phyloP scores from a whole-genome alignment of 2,888 invertebrate species.

The Cryptocheilus praepositus region DNA sequence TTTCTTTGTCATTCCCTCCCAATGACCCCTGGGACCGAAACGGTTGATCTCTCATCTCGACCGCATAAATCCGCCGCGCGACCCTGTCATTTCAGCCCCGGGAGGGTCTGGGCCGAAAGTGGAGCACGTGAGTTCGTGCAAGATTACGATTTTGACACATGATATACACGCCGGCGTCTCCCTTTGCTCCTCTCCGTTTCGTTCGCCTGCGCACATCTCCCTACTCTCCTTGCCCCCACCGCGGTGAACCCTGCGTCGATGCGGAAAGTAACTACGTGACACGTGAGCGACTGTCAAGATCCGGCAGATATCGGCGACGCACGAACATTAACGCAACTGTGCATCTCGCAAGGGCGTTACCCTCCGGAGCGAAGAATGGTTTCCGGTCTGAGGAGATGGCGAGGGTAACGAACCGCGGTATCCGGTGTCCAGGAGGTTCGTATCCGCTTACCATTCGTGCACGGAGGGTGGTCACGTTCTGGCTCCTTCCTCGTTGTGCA shows the following conservation, averaged over 20 bases:
- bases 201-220: neutral
- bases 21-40: no score
- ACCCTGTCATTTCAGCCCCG: no score
- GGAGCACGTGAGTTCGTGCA: neutral
- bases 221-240: neutral
- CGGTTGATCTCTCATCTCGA: no score
- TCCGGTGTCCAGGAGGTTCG: slow-evolving; percentile 50
- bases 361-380: slow-evolving; percentile 43
- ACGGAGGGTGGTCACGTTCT: slow-evolving; percentile 41
- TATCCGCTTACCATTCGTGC: slow-evolving; percentile 49
- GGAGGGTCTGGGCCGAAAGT: neutral
- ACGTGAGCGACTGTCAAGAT: slow-evolving; percentile 15
- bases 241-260: neutral
- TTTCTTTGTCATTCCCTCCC: no score
- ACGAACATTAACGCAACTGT: slow-evolving; percentile 39
- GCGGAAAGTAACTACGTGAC: slow-evolving; percentile 1
- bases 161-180: no score
- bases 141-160: neutral
- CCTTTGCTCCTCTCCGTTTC: neutral
- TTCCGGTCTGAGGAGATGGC: slow-evolving; percentile 41
- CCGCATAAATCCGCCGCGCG: no score
- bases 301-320: slow-evolving; percentile 26
- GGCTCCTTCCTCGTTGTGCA: slow-evolving; percentile 21
- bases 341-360: slow-evolving; percentile 30
- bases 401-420: slow-evolving; percentile 53